Evolutionary conservation across 2,888 invertebrate species (phyloP), one percentile per base, ranked within the genome.

Genomic region (Arrhopalites spinosus): DNA sequence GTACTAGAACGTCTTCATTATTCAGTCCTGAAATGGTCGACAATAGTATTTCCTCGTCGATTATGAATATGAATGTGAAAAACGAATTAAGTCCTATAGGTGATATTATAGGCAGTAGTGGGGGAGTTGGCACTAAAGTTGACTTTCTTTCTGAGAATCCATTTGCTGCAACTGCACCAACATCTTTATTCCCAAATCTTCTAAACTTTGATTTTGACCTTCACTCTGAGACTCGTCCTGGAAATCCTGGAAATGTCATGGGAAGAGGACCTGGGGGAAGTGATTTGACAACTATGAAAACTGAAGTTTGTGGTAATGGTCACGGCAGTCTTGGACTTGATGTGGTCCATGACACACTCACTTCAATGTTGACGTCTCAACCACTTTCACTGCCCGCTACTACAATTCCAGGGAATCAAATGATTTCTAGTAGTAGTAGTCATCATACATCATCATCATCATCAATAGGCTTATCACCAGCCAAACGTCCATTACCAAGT

Each of bases 21-120:
- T 74, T 74, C 30, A 74, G 74, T 45, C 74, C 74, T 29, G 74
- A 67, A n/a, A 43, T 74, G 20, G 8, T 45, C 1, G 74, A 74
- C 13, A 74, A 27, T 11, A 25, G 45, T 63, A 74, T 68, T 36
- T 47, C 68, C 20, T 36, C 59, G 13, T 13, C 69, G 2, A 30
- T 59, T 13, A 74, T 59, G 45, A 30, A 17, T 45, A 45, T 11
- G 7, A 45, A 45, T 45, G 15, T 45, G 15, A 56, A 56, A 20
- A 56, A 56, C 23, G 53, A 56, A 27, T 56, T 74, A 15, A 74
- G 74, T 47, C 74, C 74, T 27, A 47, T 74, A 45, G 67, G 67
- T 67, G 74, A 56, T 59, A 56, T 36, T 74, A 23, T 74, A 25
- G 74, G 69, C 67, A 67, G 67, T 73, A 73, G 56, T 59, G 61